Conservation (phyloP, 2,113 vertebrate genomes). For the Heteronetta atricapilla region DNA sequence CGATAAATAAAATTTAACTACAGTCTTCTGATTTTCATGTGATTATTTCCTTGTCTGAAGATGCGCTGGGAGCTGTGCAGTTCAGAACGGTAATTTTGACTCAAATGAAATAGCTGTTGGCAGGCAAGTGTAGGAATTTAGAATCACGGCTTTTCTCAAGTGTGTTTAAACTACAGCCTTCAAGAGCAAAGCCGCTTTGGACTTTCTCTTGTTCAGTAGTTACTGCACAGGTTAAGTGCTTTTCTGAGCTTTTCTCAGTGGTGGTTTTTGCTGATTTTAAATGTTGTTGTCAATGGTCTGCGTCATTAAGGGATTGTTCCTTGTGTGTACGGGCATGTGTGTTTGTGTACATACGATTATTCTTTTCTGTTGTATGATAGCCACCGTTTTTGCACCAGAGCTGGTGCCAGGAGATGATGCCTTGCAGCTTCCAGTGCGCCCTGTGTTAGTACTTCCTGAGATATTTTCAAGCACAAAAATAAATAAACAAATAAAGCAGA, state of each 20-base stretch:
- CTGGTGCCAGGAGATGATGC: not conserved
- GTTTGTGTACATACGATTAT: accelerated
- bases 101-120: not conserved
- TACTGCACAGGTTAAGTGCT: not conserved
- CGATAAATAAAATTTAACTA: conserved; percentile 81
- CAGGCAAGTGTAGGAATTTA: not conserved
- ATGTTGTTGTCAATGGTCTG: not conserved
- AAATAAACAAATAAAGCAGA: not conserved
- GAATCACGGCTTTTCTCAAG: not conserved
- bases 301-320: not conserved
- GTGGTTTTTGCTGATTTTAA: not conserved
- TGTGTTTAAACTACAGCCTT: not conserved
- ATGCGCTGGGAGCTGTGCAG: accelerated
- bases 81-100: not conserved
- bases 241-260: not conserved
- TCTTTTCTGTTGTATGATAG: not conserved
- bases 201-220: not conserved
- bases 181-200: not conserved
- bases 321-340: not conserved
- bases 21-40: conserved; percentile 48
- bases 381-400: not conserved
- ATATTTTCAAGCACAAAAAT: not conserved
- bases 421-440: not conserved
- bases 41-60: not conserved
- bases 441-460: not conserved